These are phyloP conservation scores for Thamnophis elegans DNA, from an alignment of 2,797 vertebrate species.

Conservation along the genomic window DNA sequence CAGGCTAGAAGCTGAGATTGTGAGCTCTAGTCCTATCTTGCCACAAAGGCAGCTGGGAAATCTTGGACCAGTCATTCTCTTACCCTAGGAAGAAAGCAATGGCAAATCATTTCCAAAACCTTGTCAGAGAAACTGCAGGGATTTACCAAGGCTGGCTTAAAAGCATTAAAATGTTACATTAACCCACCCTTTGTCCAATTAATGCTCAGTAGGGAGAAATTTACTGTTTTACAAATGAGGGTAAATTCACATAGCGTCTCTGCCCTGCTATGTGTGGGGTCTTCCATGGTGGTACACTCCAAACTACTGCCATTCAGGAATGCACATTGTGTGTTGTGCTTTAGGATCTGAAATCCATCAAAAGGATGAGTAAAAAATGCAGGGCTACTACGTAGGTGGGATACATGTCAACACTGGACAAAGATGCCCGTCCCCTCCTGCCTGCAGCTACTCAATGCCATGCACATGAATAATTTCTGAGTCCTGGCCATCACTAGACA, in stretches of 20 bases:
- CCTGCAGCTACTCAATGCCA: background rate
- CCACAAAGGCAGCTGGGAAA: background rate
- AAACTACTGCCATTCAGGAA: background rate
- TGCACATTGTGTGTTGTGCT: background rate
- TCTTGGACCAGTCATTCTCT: background rate
- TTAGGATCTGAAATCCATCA: background rate
- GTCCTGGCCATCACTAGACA: background rate
- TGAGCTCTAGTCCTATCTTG: background rate
- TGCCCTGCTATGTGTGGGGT: background rate
- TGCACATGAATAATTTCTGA: background rate
- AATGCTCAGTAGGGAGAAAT: background rate
- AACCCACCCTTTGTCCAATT: background rate
- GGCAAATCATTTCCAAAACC: background rate
- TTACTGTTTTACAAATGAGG: background rate
- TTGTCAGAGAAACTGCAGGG: background rate
- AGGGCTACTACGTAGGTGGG: background rate
- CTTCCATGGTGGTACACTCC: background rate
- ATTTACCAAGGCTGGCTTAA: background rate
- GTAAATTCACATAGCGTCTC: background rate
- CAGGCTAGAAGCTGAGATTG: background rate
- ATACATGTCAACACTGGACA: background rate
- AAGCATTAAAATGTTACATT: background rate
- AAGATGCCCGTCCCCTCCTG: background rate
- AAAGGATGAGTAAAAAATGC: background rate
- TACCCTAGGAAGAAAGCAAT: background rate